Base-by-base conservation (phyloP, 2,113 vertebrate species). In the Etheostoma spectabile region DNA sequence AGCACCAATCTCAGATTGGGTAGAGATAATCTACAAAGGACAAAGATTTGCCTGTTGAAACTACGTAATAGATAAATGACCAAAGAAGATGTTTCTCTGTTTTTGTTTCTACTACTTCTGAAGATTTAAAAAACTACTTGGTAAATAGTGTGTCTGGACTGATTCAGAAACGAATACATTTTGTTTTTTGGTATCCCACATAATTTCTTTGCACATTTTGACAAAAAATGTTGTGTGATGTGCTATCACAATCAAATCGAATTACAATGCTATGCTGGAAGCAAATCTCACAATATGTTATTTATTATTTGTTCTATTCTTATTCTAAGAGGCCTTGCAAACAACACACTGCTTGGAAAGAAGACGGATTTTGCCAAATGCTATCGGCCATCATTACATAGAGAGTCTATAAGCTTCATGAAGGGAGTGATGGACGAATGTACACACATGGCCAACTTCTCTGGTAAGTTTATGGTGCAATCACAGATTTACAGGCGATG, bases 381-480 rank as follows among this genome's bases (percentile, higher is more conserved):
- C 22, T 89, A 72, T 72, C 96, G 85, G 22, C 94, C 93, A 7
- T 93, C 94, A 21, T 94, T 97, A 46, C 97, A 97, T 74, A 92
- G 88, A 74, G 98, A 99, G 90, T 98, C 98, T 0, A 92, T 98
- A 52, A 93, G 95, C 84, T 99, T 99, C 93, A 99, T 99, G 98
- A 99, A 99, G 93, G 98, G 97, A 24, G 98, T 99, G 46, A 99
- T 99, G 98, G 98, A 99, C 57, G 98, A 99, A 89, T 99, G 98
- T 86, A 99, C 98, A 30, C 98, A 99, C 45, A 97, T 99, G 86
- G 98, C 96, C 80, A 99, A 99, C 90, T 99, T 99, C 89, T 97
- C 98, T 93, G 98, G 98, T 99, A 91, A 59, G 86, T 79, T 42
- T 0, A 42, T 13, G 1, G 2, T 38, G 14, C 33, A 35, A 13